Conservation (phyloP, 1,140 invertebrate genomes). For the Zaprionus ghesquierei region DNA sequence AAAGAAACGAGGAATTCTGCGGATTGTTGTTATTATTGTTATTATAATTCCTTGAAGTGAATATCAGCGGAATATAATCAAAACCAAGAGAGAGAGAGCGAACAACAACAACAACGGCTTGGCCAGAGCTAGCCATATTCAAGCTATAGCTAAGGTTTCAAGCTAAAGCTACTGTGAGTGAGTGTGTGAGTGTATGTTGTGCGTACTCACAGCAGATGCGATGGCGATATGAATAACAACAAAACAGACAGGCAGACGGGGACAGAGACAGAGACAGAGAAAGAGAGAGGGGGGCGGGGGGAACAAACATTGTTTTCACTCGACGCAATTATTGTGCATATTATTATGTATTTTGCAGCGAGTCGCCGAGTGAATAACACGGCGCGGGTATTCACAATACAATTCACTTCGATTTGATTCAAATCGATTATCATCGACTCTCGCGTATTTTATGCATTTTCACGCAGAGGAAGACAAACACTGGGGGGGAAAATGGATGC, state of each 20-base stretch:
- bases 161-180: slow-evolving; percentile 17
- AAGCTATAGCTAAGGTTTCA: neutral
- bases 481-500: neutral
- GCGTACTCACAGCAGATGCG: slow-evolving; percentile 41
- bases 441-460: neutral
- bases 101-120: slow-evolving; percentile 51
- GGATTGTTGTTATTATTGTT: slow-evolving; percentile 81
- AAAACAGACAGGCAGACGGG: slow-evolving; percentile 24
- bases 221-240: slow-evolving; percentile 43
- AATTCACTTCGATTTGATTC: neutral
- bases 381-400: neutral
- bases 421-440: neutral
- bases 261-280: neutral
- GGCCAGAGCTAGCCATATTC: neutral
- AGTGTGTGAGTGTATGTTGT: slow-evolving; percentile 23
- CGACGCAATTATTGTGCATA: slow-evolving; percentile 62
- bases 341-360: slow-evolving; percentile 22
- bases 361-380: slow-evolving; percentile 6
- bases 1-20: slow-evolving; percentile 75
- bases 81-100: slow-evolving; percentile 65
- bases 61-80: slow-evolving; percentile 81
- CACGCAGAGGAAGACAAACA: neutral
- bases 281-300: neutral
- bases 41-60: slow-evolving; percentile 81
- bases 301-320: slow-evolving; percentile 65